Conservation (phyloP, 2,797 vertebrate genomes). For the Tapera naevia region DNA sequence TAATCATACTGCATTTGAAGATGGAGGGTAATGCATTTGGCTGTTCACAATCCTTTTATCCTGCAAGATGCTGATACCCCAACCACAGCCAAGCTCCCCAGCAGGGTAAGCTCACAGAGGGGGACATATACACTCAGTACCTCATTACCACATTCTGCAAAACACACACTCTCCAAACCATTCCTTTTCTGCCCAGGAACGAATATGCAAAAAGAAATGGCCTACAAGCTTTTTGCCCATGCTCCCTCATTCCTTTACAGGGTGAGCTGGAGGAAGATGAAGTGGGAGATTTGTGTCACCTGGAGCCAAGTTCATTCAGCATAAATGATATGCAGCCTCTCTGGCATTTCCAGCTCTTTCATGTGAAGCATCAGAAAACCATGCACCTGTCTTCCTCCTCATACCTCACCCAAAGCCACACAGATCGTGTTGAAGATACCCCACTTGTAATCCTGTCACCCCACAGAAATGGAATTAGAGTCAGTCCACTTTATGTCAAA, state of each 20-base stretch:
- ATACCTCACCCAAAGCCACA: neutral
- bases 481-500: neutral
- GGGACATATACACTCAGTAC: neutral
- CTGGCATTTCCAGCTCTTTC: neutral
- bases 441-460: neutral
- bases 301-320: neutral
- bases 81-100: neutral
- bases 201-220: neutral
- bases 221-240: neutral
- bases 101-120: neutral
- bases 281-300: neutral
- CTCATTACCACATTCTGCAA: neutral
- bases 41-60: neutral
- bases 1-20: neutral
- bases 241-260: neutral
- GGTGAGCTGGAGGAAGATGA: neutral
- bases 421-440: neutral
- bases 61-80: fast-evolving
- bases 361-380: neutral
- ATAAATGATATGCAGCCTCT: neutral
- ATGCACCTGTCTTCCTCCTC: neutral
- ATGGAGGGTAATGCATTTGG: neutral
- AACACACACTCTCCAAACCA: fast-evolving
- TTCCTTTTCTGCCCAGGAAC: neutral
- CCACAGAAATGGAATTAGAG: neutral